A percentile compares a stretch with the other conserved stretches of the same genome.
These are phyloP conservation scores for Heterodera carotae DNA, from an alignment of 1,140 invertebrate species.

Conservation along the genomic window DNA sequence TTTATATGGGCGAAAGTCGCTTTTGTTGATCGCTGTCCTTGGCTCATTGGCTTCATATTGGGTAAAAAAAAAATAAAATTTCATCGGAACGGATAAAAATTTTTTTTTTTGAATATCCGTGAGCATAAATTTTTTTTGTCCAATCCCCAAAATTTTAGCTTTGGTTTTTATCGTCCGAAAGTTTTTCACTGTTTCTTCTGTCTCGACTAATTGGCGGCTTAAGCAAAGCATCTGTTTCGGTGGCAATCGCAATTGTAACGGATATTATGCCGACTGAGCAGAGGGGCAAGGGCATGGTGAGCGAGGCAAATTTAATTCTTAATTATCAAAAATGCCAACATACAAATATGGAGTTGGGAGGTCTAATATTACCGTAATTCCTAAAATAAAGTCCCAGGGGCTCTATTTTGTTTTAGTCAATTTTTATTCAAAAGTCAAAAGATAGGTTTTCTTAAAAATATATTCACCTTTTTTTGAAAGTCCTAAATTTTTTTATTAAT, in stretches of 20 bases:
- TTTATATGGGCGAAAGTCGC: constrained; percentile 85
- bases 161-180: constrained; percentile 80
- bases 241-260: constrained; percentile 90
- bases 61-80: constrained; percentile 43
- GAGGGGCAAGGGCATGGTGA: constrained; percentile 89
- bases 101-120: too few species aligned
- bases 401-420: too few species aligned
- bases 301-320: constrained; percentile 30
- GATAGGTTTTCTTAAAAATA: too few species aligned
- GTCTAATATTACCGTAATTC: too few species aligned
- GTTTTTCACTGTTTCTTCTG: constrained; percentile 87
- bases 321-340: not conserved
- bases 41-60: constrained; percentile 66
- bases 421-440: too few species aligned
- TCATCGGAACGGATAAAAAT: too few species aligned
- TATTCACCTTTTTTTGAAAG: too few species aligned
- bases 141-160: constrained; percentile 70
- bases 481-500: too few species aligned
- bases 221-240: constrained; percentile 92
- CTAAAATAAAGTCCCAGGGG: too few species aligned
- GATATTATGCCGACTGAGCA: constrained; percentile 82
- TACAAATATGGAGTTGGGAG: too few species aligned
- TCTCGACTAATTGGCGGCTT: constrained; percentile 89
- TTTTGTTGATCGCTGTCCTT: constrained; percentile 82
- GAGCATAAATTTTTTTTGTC: constrained; percentile 19